A percentile compares a stretch with the other conserved stretches of the same genome.
These are phyloP conservation scores for Dolichallabes microphthalmus DNA, from an alignment of 2,113 vertebrate species.

Conservation along the genomic window DNA sequence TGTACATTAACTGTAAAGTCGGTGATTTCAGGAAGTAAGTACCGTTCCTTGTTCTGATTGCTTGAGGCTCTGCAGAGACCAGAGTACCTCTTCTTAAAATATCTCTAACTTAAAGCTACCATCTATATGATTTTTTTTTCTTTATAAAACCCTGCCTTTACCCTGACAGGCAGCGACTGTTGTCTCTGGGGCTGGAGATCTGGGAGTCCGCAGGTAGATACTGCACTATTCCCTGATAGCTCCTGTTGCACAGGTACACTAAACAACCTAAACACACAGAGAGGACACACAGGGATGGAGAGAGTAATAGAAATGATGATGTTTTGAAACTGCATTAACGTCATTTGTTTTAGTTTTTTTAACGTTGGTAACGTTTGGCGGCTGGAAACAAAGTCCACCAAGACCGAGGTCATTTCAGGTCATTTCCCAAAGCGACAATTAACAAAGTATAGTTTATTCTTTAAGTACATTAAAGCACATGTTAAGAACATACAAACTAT, in stretches of 20 bases:
- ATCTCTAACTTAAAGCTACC: neutral
- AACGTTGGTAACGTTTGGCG: neutral
- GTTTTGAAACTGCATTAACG: neutral
- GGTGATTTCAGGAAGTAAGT: neutral
- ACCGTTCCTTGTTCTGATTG: neutral
- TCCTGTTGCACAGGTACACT: conserved; percentile 75
- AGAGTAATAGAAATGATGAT: neutral
- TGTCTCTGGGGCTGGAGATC: conserved; percentile 74
- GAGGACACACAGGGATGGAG: conserved; percentile 9
- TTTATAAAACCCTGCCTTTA: conserved; percentile 50
- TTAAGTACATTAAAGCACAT: neutral
- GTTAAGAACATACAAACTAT: neutral
- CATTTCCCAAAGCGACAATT: neutral
- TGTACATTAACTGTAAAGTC: neutral
- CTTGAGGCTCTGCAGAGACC: neutral
- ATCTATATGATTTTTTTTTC: neutral
- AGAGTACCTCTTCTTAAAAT: neutral
- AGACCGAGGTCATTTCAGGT: neutral
- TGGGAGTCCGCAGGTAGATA: conserved; percentile 72
- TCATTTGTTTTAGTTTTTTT: neutral
- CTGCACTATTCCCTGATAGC: conserved; percentile 73
- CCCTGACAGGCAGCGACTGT: conserved; percentile 79
- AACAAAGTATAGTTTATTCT: neutral
- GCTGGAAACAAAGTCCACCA: neutral
- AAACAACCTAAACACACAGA: conserved; percentile 65